Base-by-base conservation (phyloP, 2,797 vertebrate species). In the Sebastes umbrosus region DNA sequence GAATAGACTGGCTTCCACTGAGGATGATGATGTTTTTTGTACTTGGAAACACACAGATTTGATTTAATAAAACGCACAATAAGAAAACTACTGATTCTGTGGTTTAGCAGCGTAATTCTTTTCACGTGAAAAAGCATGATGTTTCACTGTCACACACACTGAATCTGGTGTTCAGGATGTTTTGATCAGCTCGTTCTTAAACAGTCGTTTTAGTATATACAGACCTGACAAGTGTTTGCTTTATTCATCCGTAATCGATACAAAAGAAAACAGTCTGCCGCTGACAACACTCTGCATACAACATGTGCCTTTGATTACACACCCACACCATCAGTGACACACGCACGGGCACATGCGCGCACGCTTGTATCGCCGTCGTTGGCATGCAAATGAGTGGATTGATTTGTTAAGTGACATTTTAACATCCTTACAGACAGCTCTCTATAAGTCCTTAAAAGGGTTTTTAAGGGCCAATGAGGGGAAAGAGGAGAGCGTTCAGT, bases 321-420 rank as follows among this genome's bases (percentile, higher is more conserved):
- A 29, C 73, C 67, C 86, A 73, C 87, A 82, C 73, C 60, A n/a
- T 46, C 67, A 11, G 32, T 32, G 62, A 81, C 77, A 77, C 84
- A 22, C 6, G 5, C 54, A 16, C 24, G n/a, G 31, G 29, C 69
- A 50, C 74, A 18, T 55, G 22, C 67, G 20, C 10, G 14, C 24
- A 25, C 20, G 22, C 82, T 63, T 43, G 69, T 67, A 60, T 75
- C 69, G 24, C 68, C 8, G 71, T 72, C 87, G 84, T 72, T 88
- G 85, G 81, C 87, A 94, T 95, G 94, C 93, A 95, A 95, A 96
- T 94, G 85, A 93, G 90, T 1, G 69, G 82, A 93, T 95, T 95
- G 94, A 95, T 95, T 95, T 95, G 94, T 94, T 93, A 92, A 90
- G 93, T 95, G 95, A 85, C 92, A 89, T 94, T 93, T 95, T 94